These are phyloP conservation scores for Paramormyrops kingsleyae DNA, from an alignment of 2,113 vertebrate genomes.

Conservation along the genomic window DNA sequence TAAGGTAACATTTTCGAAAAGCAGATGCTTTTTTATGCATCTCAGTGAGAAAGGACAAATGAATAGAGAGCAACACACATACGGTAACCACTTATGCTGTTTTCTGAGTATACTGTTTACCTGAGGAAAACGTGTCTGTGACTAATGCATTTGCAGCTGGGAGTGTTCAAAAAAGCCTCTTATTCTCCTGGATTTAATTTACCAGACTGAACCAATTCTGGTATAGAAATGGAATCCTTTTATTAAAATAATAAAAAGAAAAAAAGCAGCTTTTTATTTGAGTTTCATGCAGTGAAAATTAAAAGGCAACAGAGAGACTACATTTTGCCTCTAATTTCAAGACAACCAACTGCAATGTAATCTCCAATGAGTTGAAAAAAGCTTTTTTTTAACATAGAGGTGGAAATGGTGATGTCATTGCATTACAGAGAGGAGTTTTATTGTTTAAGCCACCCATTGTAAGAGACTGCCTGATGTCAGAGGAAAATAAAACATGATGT, in stretches of 20 bases:
- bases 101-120: not conserved
- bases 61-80: not conserved
- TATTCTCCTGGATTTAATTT: not conserved
- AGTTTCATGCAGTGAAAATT: not conserved
- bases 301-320: not conserved
- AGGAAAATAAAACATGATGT: not conserved
- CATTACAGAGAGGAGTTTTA: not conserved
- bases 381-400: not conserved
- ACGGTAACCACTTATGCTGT: not conserved
- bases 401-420: slow-evolving; percentile 4
- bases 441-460: not conserved
- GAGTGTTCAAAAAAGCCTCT: not conserved
- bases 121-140: not conserved
- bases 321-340: not conserved
- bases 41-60: not conserved
- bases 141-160: not conserved
- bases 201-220: not conserved
- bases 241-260: not conserved
- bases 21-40: not conserved
- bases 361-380: not conserved
- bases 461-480: not conserved
- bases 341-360: not conserved
- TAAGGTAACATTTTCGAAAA: not conserved
- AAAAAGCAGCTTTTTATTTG: not conserved
- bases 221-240: not conserved